These are phyloP conservation scores for Andrena flavipes DNA, from an alignment of 2,888 invertebrate genomes.

Conservation along the genomic window DNA sequence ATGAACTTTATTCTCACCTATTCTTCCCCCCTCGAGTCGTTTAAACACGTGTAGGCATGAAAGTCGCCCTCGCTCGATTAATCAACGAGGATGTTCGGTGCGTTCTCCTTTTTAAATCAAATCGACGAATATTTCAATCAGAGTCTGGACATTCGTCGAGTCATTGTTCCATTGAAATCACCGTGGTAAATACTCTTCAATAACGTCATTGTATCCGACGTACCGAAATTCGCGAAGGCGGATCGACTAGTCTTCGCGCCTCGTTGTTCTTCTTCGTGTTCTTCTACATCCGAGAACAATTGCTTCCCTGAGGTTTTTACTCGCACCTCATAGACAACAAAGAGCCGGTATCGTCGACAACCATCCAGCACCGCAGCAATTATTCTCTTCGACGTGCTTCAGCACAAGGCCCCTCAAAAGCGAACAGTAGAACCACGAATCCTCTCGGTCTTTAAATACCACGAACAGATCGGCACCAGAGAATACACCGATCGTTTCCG, in stretches of 20 bases:
- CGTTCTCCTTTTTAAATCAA: too few species aligned
- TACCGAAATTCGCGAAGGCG: background rate
- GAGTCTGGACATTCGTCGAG: background rate
- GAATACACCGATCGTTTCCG: background rate
- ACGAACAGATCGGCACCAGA: background rate
- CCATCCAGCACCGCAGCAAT: background rate
- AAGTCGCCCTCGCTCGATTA: too few species aligned
- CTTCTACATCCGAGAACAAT: background rate
- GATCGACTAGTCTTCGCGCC: background rate
- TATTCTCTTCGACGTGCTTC: background rate
- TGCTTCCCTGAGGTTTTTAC: background rate
- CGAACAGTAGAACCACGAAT: background rate
- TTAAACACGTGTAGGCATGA: background rate
- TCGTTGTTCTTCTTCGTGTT: background rate
- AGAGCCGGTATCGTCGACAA: background rate
- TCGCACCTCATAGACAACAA: background rate
- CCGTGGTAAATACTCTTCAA: background rate
- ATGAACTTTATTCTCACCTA: conserved; percentile 36
- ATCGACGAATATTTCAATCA: background rate
- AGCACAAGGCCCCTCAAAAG: background rate
- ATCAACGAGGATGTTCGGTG: too few species aligned
- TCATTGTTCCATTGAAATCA: background rate
- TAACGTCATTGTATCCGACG: background rate
- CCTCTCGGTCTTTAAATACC: background rate
- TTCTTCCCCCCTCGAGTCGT: conserved; percentile 8